A percentile compares a stretch with the other conserved stretches of the same genome.
These are phyloP conservation scores for Tromatobia lineatoria DNA, from an alignment of 2,888 invertebrate genomes.

Conservation along the genomic window DNA sequence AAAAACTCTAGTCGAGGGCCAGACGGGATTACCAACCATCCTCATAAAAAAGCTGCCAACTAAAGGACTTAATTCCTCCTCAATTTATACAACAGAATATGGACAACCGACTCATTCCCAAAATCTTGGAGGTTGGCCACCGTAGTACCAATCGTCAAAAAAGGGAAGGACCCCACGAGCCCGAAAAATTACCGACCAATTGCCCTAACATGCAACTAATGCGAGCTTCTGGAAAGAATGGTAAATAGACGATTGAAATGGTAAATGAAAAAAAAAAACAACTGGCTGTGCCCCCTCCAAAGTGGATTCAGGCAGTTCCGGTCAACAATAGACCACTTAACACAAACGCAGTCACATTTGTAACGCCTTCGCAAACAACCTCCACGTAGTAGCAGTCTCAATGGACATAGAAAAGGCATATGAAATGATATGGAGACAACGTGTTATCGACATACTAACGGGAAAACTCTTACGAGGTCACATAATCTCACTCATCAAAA, in stretches of 20 bases:
- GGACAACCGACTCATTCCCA: too few species aligned
- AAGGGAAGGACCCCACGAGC: conserved; percentile 7
- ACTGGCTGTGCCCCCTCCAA: conserved; percentile 44
- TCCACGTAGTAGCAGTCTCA: too few species aligned
- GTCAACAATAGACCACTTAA: conserved; percentile 57
- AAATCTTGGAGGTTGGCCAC: conserved; percentile 16
- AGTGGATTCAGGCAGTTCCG: conserved; percentile 57
- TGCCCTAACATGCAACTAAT: too few species aligned
- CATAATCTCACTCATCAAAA: conserved; percentile 14
- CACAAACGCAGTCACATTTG: conserved; percentile 20
- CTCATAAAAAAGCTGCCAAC: conserved; percentile 26
- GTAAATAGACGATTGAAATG: conserved; percentile 33
- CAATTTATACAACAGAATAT: conserved; percentile 22
- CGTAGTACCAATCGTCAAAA: conserved; percentile 36
- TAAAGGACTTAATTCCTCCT: not conserved
- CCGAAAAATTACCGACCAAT: conserved; percentile 25
- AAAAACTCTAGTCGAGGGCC: conserved; percentile 35
- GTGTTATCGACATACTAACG: conserved; percentile 14
- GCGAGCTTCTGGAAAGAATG: conserved; percentile 50
- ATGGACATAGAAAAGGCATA: too few species aligned
- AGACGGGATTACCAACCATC: conserved; percentile 32
- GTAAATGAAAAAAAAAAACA: conserved; percentile 43
- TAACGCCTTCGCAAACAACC: conserved; percentile 21
- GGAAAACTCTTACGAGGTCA: conserved; percentile 12
- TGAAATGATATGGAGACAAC: conserved; percentile 39